Conservation (phyloP, 2,797 vertebrate genomes). For the Coregonus sp. region DNA sequence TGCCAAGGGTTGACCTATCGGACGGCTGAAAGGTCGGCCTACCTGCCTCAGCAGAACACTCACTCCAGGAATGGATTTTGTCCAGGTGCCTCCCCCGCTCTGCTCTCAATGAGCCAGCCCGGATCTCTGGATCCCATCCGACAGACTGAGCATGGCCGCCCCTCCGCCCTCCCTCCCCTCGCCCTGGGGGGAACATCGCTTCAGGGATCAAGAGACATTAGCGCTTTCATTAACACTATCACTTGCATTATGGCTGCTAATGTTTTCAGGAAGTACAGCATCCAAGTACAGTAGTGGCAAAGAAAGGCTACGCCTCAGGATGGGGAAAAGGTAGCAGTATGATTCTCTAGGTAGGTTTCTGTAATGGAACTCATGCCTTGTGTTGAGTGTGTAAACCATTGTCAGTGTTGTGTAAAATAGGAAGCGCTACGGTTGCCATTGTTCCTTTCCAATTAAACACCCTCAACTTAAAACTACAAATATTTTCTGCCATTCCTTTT, state of each 20-base stretch:
- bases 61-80: constrained; percentile 77
- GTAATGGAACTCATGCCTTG: constrained; percentile 7
- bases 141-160: constrained; percentile 59
- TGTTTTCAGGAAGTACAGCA: constrained; percentile 43
- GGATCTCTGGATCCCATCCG: constrained; percentile 55
- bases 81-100: constrained; percentile 67
- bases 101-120: constrained; percentile 67
- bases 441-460: constrained; percentile 20
- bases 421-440: constrained; percentile 1
- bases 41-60: constrained; percentile 78
- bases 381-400: background rate
- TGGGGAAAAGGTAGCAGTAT: background rate
- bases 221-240: constrained; percentile 63
- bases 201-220: constrained; percentile 70
- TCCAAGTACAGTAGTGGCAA: constrained; percentile 2
- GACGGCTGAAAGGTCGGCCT: constrained; percentile 75
- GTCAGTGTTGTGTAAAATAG: constrained; percentile 28
- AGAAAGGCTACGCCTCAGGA: background rate
- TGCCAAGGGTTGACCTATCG: constrained; percentile 73
- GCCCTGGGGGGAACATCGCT: constrained; percentile 61
- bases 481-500: constrained; percentile 32
- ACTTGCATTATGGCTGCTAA: constrained; percentile 50
- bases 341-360: background rate
- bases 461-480: constrained; percentile 33
- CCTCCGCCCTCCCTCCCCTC: constrained; percentile 29